Percentiles rank a stretch among this genome's conserved stretches.
Evolutionary conservation across 2,113 vertebrate species (phyloP).

Genomic region (Deroptyus accipitrinus): DNA sequence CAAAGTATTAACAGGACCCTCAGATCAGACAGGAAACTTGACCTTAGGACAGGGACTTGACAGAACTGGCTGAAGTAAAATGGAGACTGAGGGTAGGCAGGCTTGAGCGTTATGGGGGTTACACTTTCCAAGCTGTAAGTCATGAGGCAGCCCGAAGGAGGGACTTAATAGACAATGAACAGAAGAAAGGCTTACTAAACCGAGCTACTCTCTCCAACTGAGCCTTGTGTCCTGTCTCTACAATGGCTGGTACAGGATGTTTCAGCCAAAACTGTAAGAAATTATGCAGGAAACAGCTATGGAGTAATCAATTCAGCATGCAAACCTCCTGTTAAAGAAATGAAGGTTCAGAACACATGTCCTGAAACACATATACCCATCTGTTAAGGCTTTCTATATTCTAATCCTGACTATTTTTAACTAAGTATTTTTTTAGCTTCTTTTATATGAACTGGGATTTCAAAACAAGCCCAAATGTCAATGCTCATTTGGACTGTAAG

Average conservation of each 20-base stretch:
- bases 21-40: not conserved
- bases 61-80: not conserved
- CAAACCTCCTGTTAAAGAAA: not conserved
- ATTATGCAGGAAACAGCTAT: not conserved
- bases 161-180: not conserved
- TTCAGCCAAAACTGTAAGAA: not conserved
- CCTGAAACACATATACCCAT: not conserved
- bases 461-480: not conserved
- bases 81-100: not conserved
- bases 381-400: not conserved
- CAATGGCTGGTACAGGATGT: not conserved
- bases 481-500: not conserved
- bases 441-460: not conserved
- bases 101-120: accelerated
- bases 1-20: not conserved
- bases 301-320: not conserved
- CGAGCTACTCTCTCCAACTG: not conserved
- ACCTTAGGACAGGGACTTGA: not conserved
- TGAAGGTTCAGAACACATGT: not conserved
- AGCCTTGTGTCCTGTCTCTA: not conserved
- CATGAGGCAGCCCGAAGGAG: not conserved
- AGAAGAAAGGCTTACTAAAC: not conserved
- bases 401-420: not conserved
- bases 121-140: not conserved
- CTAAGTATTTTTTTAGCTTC: not conserved